Evolutionary conservation across 2,797 vertebrate genomes (phyloP).

Genomic region (Amniataba percoides): DNA sequence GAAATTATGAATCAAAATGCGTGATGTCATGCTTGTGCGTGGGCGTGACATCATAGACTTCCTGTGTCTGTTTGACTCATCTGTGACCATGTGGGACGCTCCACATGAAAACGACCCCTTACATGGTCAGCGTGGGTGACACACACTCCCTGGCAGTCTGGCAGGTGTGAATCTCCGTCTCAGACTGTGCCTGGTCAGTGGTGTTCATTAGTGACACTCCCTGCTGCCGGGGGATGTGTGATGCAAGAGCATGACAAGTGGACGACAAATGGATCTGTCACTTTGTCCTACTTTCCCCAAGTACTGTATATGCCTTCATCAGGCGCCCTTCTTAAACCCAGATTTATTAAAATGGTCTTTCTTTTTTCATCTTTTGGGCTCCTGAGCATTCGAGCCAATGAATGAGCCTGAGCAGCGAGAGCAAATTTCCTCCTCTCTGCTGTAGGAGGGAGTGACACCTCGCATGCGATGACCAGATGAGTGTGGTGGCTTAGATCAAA

Average conservation of each 20-base stretch:
- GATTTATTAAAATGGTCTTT: conserved; percentile 36
- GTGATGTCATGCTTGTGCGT: conserved; percentile 1
- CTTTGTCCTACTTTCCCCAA: conserved; percentile 39
- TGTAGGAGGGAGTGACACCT: conserved; percentile 58
- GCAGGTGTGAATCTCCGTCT: conserved; percentile 60
- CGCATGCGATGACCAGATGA: conserved; percentile 69
- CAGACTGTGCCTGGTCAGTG: conserved; percentile 63
- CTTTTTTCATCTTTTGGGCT: conserved; percentile 19
- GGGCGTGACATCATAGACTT: conserved; percentile 22
- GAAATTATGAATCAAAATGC: conserved; percentile 1
- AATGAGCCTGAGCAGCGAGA: not conserved
- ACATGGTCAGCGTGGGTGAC: conserved; percentile 19
- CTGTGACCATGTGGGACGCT: conserved; percentile 54
- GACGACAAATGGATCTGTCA: conserved; percentile 56
- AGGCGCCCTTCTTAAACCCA: conserved; percentile 9
- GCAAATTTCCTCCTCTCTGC: conserved; percentile 35
- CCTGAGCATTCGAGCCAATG: conserved; percentile 6
- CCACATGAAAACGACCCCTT: conserved; percentile 51
- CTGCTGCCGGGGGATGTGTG: conserved; percentile 39
- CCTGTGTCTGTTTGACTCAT: conserved; percentile 36
- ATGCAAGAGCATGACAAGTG: conserved; percentile 22
- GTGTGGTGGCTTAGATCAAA: conserved; percentile 75
- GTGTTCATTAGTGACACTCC: conserved; percentile 66
- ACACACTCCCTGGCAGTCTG: conserved; percentile 47
- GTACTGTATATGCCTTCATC: not conserved